phyloP scores from a whole-genome alignment of 2,797 vertebrate genomes.

The Gorsachius magnificus region DNA sequence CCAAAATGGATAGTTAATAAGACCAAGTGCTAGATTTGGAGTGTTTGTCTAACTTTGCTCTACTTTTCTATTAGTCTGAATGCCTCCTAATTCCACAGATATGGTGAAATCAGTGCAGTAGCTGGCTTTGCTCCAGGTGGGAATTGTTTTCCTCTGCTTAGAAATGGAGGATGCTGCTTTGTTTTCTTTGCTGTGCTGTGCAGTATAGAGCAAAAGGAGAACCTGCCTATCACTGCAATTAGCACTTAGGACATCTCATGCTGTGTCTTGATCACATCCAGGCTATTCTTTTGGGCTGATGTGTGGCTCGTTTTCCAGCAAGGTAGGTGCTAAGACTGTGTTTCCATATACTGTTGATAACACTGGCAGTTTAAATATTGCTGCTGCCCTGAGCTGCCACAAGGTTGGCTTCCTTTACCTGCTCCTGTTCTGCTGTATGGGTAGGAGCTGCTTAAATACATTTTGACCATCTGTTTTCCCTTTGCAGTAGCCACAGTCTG shows the following conservation, averaged over 20 bases:
- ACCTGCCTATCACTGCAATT: not conserved
- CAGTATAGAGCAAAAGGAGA: not conserved
- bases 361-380: not conserved
- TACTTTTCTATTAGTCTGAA: not conserved
- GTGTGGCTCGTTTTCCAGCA: not conserved
- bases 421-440: fast-evolving
- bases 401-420: not conserved
- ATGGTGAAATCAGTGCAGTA: not conserved
- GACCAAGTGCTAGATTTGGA: not conserved
- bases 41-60: not conserved
- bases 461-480: not conserved
- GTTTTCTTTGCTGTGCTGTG: not conserved
- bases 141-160: not conserved
- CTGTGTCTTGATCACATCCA: not conserved
- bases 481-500: not conserved
- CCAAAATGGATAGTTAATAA: not conserved
- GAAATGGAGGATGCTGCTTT: not conserved
- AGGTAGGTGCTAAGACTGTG: not conserved
- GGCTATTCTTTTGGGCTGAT: not conserved
- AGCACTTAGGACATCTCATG: not conserved
- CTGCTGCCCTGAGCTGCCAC: not conserved
- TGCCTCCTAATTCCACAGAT: not conserved
- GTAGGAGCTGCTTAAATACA: not conserved
- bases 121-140: not conserved
- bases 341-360: not conserved